A percentile compares a stretch with the other conserved stretches of the same genome.
Conservation (phyloP, 1,140 invertebrate species). For the Drosophila ambigua region DNA sequence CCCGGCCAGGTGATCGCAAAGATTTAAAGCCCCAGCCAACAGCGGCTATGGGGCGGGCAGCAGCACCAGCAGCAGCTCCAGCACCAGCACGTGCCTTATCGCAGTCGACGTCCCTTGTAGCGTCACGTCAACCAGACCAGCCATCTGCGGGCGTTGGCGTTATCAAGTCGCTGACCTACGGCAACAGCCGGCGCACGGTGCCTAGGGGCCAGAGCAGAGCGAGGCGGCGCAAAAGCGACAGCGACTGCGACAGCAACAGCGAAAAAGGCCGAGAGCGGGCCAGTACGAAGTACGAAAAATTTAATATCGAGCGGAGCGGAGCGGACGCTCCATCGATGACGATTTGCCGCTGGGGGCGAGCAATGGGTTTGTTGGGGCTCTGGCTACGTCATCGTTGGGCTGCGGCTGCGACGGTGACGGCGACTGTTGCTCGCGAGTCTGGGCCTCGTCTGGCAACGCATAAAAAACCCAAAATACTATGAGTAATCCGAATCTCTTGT, state of each 20-base stretch:
- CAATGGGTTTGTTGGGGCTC: too few species aligned
- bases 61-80: not conserved
- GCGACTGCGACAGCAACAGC: not conserved
- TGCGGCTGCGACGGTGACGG: not conserved
- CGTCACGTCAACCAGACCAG: not conserved
- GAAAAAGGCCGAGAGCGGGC: not conserved
- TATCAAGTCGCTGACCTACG: conserved; percentile 77
- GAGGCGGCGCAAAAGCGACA: not conserved
- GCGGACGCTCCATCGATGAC: too few species aligned
- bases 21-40: not conserved
- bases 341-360: too few species aligned
- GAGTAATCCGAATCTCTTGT: conserved; percentile 77
- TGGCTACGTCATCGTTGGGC: conserved; percentile 13
- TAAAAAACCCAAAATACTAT: conserved; percentile 66
- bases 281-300: not conserved
- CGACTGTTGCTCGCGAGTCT: conserved; percentile 11
- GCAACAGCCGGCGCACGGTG: conserved; percentile 32
- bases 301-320: not conserved
- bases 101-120: conserved; percentile 3
- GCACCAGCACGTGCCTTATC: conserved; percentile 49
- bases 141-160: conserved; percentile 8
- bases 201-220: not conserved
- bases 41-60: not conserved
- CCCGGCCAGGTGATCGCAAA: conserved; percentile 34
- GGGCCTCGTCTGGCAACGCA: conserved; percentile 19